Conservation (phyloP, 2,797 vertebrate species). For the Gallinago solitaria region DNA sequence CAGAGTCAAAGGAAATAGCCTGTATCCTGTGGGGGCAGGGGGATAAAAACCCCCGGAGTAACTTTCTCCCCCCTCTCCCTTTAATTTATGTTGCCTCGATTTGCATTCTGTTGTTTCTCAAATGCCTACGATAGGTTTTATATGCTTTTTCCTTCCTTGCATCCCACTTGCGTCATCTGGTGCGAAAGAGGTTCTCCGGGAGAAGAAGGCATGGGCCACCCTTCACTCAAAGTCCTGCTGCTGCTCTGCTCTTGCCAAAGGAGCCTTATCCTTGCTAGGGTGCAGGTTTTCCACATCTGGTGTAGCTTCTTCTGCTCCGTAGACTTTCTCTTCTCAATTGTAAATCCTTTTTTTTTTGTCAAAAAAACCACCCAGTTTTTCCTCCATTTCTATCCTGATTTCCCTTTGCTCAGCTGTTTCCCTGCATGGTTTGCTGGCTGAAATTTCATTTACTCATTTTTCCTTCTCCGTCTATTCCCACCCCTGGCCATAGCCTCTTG, state of each 20-base stretch:
- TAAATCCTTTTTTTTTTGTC: not conserved
- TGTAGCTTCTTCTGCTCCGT: not conserved
- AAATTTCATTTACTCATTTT: not conserved
- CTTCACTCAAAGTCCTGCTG: not conserved
- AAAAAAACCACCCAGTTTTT: not conserved
- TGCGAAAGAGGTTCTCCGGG: not conserved
- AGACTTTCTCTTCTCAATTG: not conserved
- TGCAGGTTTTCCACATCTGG: not conserved
- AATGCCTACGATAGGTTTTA: not conserved
- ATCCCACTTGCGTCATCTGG: not conserved
- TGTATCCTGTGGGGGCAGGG: conserved; percentile 57
- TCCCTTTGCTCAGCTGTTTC: not conserved
- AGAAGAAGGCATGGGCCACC: not conserved
- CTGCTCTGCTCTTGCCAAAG: fast-evolving
- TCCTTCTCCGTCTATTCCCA: not conserved
- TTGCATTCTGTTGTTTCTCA: conserved; percentile 56
- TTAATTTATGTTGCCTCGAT: conserved; percentile 36
- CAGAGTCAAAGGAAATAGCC: conserved; percentile 55
- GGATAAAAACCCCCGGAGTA: conserved; percentile 6
- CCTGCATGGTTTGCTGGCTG: not conserved
- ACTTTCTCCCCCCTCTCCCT: conserved; percentile 10
- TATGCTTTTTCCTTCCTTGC: not conserved
- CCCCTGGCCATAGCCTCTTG: not conserved
- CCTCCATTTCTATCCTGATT: not conserved
- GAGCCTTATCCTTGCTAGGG: not conserved